Base-by-base conservation (phyloP, 2,113 vertebrate genomes). In the Cygnus buccinator region DNA sequence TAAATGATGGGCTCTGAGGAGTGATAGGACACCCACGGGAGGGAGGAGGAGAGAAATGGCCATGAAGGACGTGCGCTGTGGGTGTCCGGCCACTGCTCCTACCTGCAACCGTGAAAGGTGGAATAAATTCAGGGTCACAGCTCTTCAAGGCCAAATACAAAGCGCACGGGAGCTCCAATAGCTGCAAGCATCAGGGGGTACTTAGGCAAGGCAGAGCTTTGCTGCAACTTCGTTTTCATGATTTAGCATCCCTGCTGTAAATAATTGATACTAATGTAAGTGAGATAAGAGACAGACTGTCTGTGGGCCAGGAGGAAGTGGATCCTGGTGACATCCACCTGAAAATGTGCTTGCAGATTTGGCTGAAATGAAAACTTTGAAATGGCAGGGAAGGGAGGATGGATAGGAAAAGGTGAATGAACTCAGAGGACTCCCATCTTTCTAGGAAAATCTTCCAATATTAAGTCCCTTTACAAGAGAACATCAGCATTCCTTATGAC, bases 251-350 rank as follows among this genome's bases (percentile, higher is more conserved):
- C 72, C 72, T 72, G 83, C 62, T 93, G 90, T 87, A 63, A 96
- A 81, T 95, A 91, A 93, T 80, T 84, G 89, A 90, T 82, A 95
- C 94, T 83, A 90, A 96, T 86, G 96, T 81, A 50, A 70, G 86
- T 88, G 95, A 97, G 93, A 95, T 89, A 92, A 93, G 97, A 95
- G 96, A 94, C 48, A 90, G 94, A 83, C 94, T 92, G 97, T 96
- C 95, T 74, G 67, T 90, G 15, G 28, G 91, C 37, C 12, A 46
- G 82, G 89, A 95, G 96, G 90, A 92, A 96, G 90, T 87, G 84
- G 84, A 92, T 96, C 89, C 77, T 78, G 80, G 95, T 94, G 84
- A 94, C 93, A 94, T 91, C 94, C 93, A 95, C 94, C 89, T 18
- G 6, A 86, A 96, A 94, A 91, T 74, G 90, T 9, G 50, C 93